Conservation (phyloP, 2,797 vertebrate species). For the Poeciliopsis presidionis region DNA sequence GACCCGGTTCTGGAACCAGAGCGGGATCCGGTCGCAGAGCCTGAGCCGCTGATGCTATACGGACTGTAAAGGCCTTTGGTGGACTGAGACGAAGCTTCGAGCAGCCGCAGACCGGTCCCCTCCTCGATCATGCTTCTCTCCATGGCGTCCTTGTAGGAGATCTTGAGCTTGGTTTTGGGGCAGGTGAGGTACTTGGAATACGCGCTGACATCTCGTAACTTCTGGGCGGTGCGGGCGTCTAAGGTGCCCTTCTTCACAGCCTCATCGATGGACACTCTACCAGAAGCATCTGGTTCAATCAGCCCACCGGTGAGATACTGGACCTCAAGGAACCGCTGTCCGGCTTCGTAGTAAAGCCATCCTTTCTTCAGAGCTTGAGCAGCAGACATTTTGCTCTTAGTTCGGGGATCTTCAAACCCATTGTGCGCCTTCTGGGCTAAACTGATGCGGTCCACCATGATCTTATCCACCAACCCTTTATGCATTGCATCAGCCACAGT, state of each 20-base stretch:
- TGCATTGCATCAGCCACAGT: constrained; percentile 87
- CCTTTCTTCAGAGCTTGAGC: constrained; percentile 98
- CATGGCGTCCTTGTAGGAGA: constrained; percentile 98
- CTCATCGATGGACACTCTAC: constrained; percentile 90
- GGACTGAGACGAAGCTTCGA: constrained; percentile 95
- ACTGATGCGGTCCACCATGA: constrained; percentile 98
- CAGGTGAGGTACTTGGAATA: constrained; percentile 98
- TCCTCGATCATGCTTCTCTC: constrained; percentile 97
- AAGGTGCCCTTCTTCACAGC: constrained; percentile 92
- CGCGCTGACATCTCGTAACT: constrained; percentile 90
- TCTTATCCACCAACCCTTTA: constrained; percentile 93
- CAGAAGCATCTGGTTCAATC: constrained; percentile 87
- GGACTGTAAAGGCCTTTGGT: constrained; percentile 98
- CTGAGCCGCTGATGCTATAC: constrained; percentile 91
- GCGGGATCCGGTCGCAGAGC: constrained; percentile 90
- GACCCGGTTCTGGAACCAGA: constrained; percentile 92
- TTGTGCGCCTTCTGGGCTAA: constrained; percentile 96
- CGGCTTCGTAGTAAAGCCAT: constrained; percentile 97
- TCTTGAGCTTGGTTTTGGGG: constrained; percentile 98
- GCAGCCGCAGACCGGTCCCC: constrained; percentile 88
- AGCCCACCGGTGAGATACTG: constrained; percentile 97
- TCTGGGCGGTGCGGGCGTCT: constrained; percentile 92
- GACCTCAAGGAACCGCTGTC: constrained; percentile 96
- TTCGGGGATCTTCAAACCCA: constrained; percentile 97
- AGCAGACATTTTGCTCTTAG: constrained; percentile 97